These are phyloP conservation scores for Asteroscopus sphinx DNA, from an alignment of 2,888 invertebrate species.

Conservation along the genomic window DNA sequence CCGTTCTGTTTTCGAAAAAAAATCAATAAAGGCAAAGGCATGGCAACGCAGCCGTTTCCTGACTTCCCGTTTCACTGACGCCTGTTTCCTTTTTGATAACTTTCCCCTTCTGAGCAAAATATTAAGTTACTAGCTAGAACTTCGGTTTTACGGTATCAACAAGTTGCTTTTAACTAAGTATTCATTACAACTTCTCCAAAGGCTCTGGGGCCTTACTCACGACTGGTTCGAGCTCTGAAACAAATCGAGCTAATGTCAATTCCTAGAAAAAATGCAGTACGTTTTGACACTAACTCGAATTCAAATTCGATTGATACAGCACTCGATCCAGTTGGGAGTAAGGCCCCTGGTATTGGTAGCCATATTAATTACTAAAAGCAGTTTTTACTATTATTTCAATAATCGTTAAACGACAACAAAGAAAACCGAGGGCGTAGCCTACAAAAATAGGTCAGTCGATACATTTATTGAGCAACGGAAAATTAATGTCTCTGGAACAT, in stretches of 20 bases:
- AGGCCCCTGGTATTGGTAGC: too few relatives aligned
- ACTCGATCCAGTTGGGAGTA: too few relatives aligned
- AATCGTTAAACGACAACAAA: slow-evolving; percentile 26
- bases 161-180: too few relatives aligned
- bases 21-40: slow-evolving; percentile 52
- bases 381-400: slow-evolving; percentile 16
- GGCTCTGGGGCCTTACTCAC: too few relatives aligned
- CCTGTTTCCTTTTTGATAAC: slow-evolving; percentile 50
- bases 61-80: slow-evolving; percentile 49
- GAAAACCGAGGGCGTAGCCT: slow-evolving; percentile 46
- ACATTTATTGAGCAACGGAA: slow-evolving; percentile 40
- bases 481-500: slow-evolving; percentile 58
- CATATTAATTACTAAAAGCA: slow-evolving; percentile 5
- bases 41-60: slow-evolving; percentile 58
- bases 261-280: too few relatives aligned
- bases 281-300: too few relatives aligned
- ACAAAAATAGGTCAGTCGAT: slow-evolving; percentile 61
- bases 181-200: background rate
- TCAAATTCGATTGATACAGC: too few relatives aligned
- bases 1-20: slow-evolving; percentile 43
- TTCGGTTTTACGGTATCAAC: background rate
- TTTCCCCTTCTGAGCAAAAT: slow-evolving; percentile 52
- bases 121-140: slow-evolving; percentile 39
- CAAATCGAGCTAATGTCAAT: too few relatives aligned
- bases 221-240: too few relatives aligned